Conservation (phyloP, 2,888 invertebrate genomes). For the Drosophila anomalata region DNA sequence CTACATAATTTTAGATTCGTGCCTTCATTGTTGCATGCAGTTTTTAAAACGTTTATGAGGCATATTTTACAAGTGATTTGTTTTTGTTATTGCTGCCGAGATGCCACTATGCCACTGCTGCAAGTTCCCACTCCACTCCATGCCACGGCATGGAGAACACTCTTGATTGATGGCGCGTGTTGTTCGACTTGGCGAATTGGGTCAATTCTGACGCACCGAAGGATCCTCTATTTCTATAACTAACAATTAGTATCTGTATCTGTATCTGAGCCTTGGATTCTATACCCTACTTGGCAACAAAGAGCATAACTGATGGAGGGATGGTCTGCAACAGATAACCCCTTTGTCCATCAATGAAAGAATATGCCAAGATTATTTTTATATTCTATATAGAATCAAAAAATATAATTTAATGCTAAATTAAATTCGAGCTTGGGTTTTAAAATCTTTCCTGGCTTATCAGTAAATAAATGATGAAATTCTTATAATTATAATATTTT, state of each 20-base stretch:
- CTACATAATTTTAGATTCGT: background rate
- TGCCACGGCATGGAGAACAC: constrained; percentile 38
- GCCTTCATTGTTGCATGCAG: constrained; percentile 34
- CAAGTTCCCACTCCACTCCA: constrained; percentile 36
- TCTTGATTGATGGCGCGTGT: constrained; percentile 72
- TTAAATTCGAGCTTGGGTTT: constrained; percentile 50
- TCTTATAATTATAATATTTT: constrained; percentile 42
- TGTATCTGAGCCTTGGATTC: background rate
- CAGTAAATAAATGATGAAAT: constrained; percentile 53
- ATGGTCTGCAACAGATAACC: constrained; percentile 66
- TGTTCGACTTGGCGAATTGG: constrained; percentile 52
- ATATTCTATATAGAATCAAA: constrained; percentile 1
- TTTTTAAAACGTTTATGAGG: constrained; percentile 36
- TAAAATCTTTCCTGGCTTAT: constrained; percentile 48
- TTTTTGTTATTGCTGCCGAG: constrained; percentile 11
- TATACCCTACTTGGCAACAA: constrained; percentile 53
- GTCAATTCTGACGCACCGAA: constrained; percentile 60
- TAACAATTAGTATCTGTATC: background rate
- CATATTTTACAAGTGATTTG: constrained; percentile 36
- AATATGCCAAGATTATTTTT: background rate
- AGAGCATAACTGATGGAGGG: constrained; percentile 52
- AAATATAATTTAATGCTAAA: constrained; percentile 70
- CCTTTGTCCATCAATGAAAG: constrained; percentile 59
- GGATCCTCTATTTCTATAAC: constrained; percentile 34
- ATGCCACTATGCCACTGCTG: constrained; percentile 1